These are phyloP conservation scores for Platycheirus albimanus DNA, from an alignment of 2,888 invertebrate species.

Conservation along the genomic window DNA sequence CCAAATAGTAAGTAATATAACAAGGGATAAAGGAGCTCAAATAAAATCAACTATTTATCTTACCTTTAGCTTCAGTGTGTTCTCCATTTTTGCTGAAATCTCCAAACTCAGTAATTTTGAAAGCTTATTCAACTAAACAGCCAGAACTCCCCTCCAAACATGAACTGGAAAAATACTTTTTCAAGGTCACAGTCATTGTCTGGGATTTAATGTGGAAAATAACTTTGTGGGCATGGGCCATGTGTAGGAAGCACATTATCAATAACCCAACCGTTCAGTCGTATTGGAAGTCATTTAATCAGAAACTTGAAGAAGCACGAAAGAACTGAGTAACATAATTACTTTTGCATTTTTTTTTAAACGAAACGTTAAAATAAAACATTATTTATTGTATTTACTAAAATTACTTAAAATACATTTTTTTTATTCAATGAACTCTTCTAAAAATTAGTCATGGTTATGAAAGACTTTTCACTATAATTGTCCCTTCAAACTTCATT, in stretches of 20 bases:
- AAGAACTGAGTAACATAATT: constrained; percentile 71
- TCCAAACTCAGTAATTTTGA: neutral
- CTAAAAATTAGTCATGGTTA: no score
- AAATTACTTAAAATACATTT: neutral
- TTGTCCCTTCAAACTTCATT: no score
- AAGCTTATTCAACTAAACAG: constrained; percentile 48
- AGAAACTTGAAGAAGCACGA: constrained; percentile 79
- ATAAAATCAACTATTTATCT: neutral
- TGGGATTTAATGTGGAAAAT: constrained; percentile 76
- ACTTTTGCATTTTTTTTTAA: constrained; percentile 20
- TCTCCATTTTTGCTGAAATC: neutral
- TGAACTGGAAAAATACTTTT: constrained; percentile 79
- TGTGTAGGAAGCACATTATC: constrained; percentile 69
- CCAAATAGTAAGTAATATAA: constrained; percentile 16
- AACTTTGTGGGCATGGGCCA: constrained; percentile 35
- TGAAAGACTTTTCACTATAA: no score
- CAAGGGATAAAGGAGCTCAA: neutral
- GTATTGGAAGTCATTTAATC: constrained; percentile 77
- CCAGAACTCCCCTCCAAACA: constrained; percentile 77
- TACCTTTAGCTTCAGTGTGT: neutral
- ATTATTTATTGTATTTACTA: neutral
- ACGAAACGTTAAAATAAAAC: neutral
- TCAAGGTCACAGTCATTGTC: constrained; percentile 78
- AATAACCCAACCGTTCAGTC: constrained; percentile 75
- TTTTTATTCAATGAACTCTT: neutral